A percentile compares a stretch with the other conserved stretches of the same genome.
Evolutionary conservation across 2,888 invertebrate species (phyloP).

Genomic region (Idaea biselata): DNA sequence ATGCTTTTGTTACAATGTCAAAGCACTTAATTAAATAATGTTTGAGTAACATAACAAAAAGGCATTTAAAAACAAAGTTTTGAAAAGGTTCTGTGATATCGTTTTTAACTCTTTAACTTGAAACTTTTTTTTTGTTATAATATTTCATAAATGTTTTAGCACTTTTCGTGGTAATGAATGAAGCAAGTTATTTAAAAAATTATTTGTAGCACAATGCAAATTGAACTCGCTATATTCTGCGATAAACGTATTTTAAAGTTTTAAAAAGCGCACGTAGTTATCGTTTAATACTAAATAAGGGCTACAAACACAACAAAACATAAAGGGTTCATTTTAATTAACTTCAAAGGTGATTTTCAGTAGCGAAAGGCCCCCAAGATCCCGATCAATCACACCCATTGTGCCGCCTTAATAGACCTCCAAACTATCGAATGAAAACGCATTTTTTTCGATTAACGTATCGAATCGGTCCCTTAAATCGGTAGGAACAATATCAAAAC

Average conservation of each 20-base stretch:
- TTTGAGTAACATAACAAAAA: background rate
- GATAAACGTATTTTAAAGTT: too few species aligned
- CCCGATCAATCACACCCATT: conserved; percentile 60
- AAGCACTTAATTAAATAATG: background rate
- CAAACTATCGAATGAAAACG: conserved; percentile 66
- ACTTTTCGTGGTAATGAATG: too few species aligned
- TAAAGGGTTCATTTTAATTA: conserved; percentile 49
- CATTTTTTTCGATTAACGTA: conserved; percentile 75
- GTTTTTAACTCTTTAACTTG: too few species aligned
- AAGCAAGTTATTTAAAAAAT: too few species aligned
- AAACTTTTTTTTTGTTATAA: too few species aligned
- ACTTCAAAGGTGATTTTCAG: conserved; percentile 47
- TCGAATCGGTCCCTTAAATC: conserved; percentile 66
- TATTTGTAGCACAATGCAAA: too few species aligned
- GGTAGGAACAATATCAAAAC: conserved; percentile 78
- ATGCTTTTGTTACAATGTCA: background rate
- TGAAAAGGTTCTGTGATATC: too few species aligned
- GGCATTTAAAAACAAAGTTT: too few species aligned
- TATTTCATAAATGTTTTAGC: too few species aligned
- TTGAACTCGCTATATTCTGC: too few species aligned
- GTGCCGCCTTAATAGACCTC: conserved; percentile 59
- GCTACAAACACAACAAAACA: conserved; percentile 15
- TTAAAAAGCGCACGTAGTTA: background rate
- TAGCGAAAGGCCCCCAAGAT: conserved; percentile 36
- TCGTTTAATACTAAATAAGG: background rate